Evolutionary conservation across 2,888 invertebrate species (phyloP).

Genomic region (Cristatella mucedo): DNA sequence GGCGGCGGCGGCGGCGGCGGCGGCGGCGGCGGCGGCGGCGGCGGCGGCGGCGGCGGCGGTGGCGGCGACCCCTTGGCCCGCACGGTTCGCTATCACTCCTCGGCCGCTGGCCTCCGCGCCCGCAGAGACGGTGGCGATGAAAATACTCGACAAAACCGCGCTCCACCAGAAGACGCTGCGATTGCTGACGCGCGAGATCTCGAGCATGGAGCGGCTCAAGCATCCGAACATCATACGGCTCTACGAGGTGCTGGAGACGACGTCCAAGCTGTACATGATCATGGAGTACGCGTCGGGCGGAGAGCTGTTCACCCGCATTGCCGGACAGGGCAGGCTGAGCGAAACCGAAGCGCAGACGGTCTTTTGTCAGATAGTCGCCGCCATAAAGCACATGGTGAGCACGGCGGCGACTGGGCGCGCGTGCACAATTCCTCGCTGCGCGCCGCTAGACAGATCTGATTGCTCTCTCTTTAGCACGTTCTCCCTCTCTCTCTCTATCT

Average conservation of each 20-base stretch:
- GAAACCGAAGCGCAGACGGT: constrained; percentile 52
- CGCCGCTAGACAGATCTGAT: too few relatives aligned
- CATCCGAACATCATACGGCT: constrained; percentile 55
- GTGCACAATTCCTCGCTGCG: too few relatives aligned
- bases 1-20: too few relatives aligned
- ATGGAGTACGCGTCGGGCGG: constrained; percentile 61
- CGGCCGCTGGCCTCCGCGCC: too few relatives aligned
- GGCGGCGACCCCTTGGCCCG: too few relatives aligned
- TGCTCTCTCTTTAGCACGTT: too few relatives aligned
- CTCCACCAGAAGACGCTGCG: constrained; percentile 53
- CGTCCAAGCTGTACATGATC: constrained; percentile 55
- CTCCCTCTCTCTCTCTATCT: too few relatives aligned
- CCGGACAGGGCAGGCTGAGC: constrained; percentile 50
- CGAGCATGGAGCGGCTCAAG: constrained; percentile 53
- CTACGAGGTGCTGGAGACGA: constrained; percentile 48
- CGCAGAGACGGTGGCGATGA: constrained; percentile 57
- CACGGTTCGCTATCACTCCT: too few relatives aligned
- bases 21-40: too few relatives aligned
- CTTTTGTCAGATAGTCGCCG: constrained; percentile 54
- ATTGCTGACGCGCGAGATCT: constrained; percentile 51
- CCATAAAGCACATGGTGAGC: constrained; percentile 56
- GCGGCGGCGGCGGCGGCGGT: too few relatives aligned
- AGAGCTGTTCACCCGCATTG: constrained; percentile 56
- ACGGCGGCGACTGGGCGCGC: background rate
- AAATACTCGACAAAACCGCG: constrained; percentile 56